Evolutionary conservation across 2,113 vertebrate species (phyloP), one percentile per base, ranked within the genome.

Genomic region (Podarcis cretensis): DNA sequence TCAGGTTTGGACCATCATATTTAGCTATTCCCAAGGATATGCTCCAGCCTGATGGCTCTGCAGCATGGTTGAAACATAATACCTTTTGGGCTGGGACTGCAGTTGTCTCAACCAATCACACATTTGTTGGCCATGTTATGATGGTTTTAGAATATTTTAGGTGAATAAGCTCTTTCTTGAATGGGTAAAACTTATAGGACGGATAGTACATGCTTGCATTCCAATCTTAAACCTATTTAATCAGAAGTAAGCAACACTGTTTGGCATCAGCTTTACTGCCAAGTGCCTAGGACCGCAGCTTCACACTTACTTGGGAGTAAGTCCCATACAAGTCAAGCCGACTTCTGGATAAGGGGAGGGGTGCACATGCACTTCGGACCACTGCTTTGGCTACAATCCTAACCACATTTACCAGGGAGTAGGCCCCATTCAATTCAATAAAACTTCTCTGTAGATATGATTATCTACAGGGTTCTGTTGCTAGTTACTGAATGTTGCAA

Each of bases 401-500:
- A 63, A 63, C 59, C 59, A 4, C 4, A 20, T 3, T 63, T 63
- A 63, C 59, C 59, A 18, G 59, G 16, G 59, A 63, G 59, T 63
- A 63, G 5, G 59, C 59, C 59, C 59, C 59, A 63, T 63, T 63
- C 13, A 63, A 20, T 63, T 63, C 18, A 63, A 63, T 63, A 63
- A 20, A 20, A 63, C 59, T 63, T 63, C 59, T 63, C 59, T 20
- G 59, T 63, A 20, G 14, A 63, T 4, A 20, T 66, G 75, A 21
- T 37, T 66, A n/a, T n/a, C n/a, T n/a, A n/a, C n/a, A 35, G 32
- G n/a, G 13, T 35, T 5, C 1, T 57, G 37, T n/a, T 0, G 0
- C 8, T 43, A 0, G 32, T 69, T 0, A 0, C 21, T 25, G 68
- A 12, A 0, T 0, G n/a, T 76, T 30, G 57, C 75, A 43, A 25